These are phyloP conservation scores for Drosophila funebris DNA, from an alignment of 1,140 invertebrate genomes.

Conservation along the genomic window DNA sequence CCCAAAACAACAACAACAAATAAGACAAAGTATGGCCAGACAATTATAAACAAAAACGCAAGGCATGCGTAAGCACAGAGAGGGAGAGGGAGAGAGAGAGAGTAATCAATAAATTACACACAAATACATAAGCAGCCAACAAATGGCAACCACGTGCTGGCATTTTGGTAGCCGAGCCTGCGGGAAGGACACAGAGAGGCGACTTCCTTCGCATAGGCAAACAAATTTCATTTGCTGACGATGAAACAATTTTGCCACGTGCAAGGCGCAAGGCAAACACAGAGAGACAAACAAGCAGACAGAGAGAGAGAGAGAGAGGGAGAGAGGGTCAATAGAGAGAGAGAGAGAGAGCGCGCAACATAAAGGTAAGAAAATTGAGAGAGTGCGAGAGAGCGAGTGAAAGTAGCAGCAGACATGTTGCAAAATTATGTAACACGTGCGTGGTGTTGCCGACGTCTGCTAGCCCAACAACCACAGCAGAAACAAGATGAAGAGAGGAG, in stretches of 20 bases:
- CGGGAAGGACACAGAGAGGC: constrained; percentile 7
- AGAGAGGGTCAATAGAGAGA: neutral
- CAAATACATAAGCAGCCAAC: neutral
- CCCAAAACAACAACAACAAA: constrained; percentile 6
- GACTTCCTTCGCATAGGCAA: constrained; percentile 45
- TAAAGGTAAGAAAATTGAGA: too few relatives aligned
- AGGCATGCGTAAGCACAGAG: constrained; percentile 20
- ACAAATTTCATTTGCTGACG: constrained; percentile 77
- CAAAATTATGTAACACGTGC: constrained; percentile 75
- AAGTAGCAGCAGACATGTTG: constrained; percentile 59
- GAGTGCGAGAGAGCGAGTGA: neutral
- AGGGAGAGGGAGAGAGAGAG: neutral
- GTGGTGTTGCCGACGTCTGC: constrained; percentile 28
- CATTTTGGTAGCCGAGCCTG: constrained; percentile 45
- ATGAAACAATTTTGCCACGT: constrained; percentile 79
- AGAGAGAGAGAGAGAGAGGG: neutral
- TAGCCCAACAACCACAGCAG: constrained; percentile 1
- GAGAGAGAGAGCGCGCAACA: neutral
- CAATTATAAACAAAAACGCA: constrained; percentile 49
- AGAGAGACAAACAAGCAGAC: neutral
- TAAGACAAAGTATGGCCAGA: constrained; percentile 17
- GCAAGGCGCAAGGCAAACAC: constrained; percentile 42
- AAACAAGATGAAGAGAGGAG: neutral
- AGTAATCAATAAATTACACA: constrained; percentile 71
- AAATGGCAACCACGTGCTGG: constrained; percentile 59